A percentile compares a stretch with the other conserved stretches of the same genome.
phyloP scores from a whole-genome alignment of 2,888 invertebrate species.

The Epinotia nisella region DNA sequence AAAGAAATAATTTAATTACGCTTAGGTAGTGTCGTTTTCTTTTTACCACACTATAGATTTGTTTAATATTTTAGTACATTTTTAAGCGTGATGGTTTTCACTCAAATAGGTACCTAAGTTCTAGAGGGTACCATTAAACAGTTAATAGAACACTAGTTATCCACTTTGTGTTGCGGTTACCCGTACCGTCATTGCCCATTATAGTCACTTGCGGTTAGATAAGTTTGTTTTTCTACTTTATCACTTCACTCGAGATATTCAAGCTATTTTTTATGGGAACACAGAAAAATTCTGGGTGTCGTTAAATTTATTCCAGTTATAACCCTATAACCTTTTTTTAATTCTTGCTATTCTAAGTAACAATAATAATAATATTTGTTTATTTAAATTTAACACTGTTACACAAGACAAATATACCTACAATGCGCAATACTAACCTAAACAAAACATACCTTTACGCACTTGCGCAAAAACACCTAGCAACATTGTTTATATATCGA shows the following conservation, averaged over 20 bases:
- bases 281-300: too few relatives aligned
- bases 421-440: not conserved
- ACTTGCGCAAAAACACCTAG: constrained; percentile 47
- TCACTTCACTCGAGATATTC: not conserved
- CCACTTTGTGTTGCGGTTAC: constrained; percentile 36
- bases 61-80: not conserved
- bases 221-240: constrained; percentile 14
- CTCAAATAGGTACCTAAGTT: not conserved
- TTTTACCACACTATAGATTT: not conserved
- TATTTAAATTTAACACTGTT: too few relatives aligned
- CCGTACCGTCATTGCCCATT: constrained; percentile 23
- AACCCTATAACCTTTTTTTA: too few relatives aligned
- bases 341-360: too few relatives aligned
- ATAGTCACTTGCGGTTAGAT: constrained; percentile 11
- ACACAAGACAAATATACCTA: not conserved
- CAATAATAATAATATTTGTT: too few relatives aligned
- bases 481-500: constrained; percentile 53
- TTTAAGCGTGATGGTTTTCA: not conserved
- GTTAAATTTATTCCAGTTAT: too few relatives aligned
- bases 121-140: constrained; percentile 16
- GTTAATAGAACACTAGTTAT: constrained; percentile 40
- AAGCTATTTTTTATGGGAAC: too few relatives aligned
- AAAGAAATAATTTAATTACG: too few relatives aligned
- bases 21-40: too few relatives aligned
- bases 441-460: constrained; percentile 39